Base-by-base conservation (phyloP, 2,797 vertebrate species). In the Pangasius sanitwongsei region DNA sequence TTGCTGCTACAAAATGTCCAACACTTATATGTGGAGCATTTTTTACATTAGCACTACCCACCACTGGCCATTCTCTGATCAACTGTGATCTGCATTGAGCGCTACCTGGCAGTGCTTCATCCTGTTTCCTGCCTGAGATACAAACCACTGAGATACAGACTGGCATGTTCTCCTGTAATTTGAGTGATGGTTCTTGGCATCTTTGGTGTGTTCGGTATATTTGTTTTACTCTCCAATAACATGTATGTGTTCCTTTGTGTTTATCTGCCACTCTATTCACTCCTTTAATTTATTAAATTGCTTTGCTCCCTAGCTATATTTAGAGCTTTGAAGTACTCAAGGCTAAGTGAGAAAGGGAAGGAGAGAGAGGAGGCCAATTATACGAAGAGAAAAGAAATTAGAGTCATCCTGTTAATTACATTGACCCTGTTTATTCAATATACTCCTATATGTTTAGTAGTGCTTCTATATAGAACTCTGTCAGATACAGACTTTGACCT, bases 331-430 rank as follows among this genome's bases (percentile, higher is more conserved):
- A 88, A 90, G 55, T 44, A 48, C 34, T 61, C 87, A 59, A 80
- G 59, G 9, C 83, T 53, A 11, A 78, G 84, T 13, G 55, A 90
- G 23, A 59, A 44, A 31, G 50, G 8, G 44, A n/a, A 44, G 25
- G 75, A 86, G 50, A 87, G 77, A 90, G 85, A 89, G 31, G 87
- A 41, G 37, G 37, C 37, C 37, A 41, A 41, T 41, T 41, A 41
- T 41, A 41, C 2, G 2, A 41, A 41, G 37, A 41, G 91, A 8
- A 92, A 92, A 90, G 91, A 67, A 91, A 93, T 93, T 41, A 41
- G 86, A 92, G 65, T 95, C 92, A 94, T 92, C 87, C 23, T 90
- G 13, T 78, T 88, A 4, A 85, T 77, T 89, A 92, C 91, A 41
- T 90, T 92, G 91, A 91, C 89, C 89, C 87, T 94, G 92, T 41